These are phyloP conservation scores for Pao palembangensis DNA, from an alignment of 2,113 vertebrate species.

Conservation along the genomic window DNA sequence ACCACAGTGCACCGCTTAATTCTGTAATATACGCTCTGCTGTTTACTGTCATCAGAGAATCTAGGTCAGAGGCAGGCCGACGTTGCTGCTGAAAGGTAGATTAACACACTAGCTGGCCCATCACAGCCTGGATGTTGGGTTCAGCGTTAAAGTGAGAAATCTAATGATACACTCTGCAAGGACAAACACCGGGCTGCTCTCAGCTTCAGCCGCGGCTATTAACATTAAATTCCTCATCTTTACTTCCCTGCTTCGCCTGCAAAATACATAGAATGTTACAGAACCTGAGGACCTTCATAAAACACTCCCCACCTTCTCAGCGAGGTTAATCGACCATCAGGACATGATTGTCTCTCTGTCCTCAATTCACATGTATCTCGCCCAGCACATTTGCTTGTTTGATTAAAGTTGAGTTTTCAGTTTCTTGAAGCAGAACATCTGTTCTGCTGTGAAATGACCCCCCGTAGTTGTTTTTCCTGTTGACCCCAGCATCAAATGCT, in stretches of 20 bases:
- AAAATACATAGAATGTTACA: background rate
- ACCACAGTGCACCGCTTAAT: constrained; percentile 61
- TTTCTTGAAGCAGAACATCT: no score
- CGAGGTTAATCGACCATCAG: no score
- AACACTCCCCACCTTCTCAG: background rate
- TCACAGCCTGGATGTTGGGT: constrained; percentile 20
- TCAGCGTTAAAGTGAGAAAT: constrained; percentile 24
- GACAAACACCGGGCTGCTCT: constrained; percentile 12
- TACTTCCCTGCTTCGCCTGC: background rate
- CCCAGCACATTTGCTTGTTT: background rate
- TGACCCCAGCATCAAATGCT: no score
- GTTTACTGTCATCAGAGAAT: constrained; percentile 56
- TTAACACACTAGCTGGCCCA: constrained; percentile 29
- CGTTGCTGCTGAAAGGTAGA: constrained; percentile 51
- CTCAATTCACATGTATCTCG: background rate
- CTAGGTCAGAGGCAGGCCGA: constrained; percentile 66
- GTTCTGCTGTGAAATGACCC: no score
- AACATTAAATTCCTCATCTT: constrained; percentile 24
- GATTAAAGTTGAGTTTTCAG: background rate
- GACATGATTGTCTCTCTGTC: no score
- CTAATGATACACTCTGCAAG: constrained; percentile 10
- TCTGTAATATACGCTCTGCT: constrained; percentile 54
- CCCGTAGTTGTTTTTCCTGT: no score
- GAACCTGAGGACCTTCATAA: background rate
- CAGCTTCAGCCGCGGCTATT: constrained; percentile 10